Conservation (phyloP, 1,140 invertebrate species). For the Macrobrachium rosenbergii region DNA sequence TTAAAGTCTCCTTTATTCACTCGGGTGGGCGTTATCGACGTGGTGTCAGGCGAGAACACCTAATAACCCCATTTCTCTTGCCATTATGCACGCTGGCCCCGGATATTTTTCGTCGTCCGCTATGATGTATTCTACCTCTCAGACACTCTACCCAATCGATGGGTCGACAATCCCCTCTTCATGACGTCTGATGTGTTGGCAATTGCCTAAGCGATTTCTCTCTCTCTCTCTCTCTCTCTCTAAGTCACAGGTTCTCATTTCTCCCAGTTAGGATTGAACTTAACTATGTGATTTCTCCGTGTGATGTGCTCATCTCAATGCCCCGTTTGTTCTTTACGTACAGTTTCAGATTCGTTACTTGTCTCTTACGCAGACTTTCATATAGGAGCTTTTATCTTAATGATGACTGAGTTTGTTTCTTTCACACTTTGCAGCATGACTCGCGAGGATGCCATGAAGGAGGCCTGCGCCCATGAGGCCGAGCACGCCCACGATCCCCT, state of each 20-base stretch:
- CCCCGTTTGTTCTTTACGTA: neutral
- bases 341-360: neutral
- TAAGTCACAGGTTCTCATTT: constrained; percentile 9
- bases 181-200: too few species aligned
- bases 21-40: too few species aligned
- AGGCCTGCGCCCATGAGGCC: constrained; percentile 45
- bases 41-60: too few species aligned
- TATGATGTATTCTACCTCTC: too few species aligned
- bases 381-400: neutral
- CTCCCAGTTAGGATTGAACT: neutral
- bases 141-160: too few species aligned
- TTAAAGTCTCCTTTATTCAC: too few species aligned
- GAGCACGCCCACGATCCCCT: constrained; percentile 79
- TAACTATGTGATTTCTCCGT: neutral
- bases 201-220: too few species aligned
- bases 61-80: too few species aligned
- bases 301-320: neutral
- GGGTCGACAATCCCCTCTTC: too few species aligned
- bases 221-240: constrained; percentile 31
- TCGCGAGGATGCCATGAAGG: constrained; percentile 37
- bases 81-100: too few species aligned
- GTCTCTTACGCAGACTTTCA: neutral
- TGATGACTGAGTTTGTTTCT: neutral
- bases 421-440: constrained; percentile 21
- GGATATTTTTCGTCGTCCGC: too few species aligned